Base-by-base conservation (phyloP, 2,888 invertebrate species). In the Pachymerium ferrugineum region DNA sequence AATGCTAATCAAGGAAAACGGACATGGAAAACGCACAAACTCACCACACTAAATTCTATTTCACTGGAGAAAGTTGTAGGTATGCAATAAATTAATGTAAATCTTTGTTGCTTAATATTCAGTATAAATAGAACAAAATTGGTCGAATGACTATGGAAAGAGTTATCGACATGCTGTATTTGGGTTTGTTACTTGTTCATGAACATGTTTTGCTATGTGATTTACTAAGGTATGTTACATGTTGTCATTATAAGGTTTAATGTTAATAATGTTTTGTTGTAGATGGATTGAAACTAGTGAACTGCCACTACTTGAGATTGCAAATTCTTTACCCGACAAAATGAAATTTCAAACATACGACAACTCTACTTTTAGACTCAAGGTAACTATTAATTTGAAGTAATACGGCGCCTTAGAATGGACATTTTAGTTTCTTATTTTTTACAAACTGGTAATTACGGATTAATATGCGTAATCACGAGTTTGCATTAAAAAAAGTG, bases 281-380 rank as follows among this genome's bases (percentile, higher is more conserved):
- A 70, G 70, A 16, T 70, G 70, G 70, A 31, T 70, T 28, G 19
- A 31, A 70, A 30, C 14, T 29, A 19, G 30, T 28, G 16, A 29
- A 6, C 19, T 70, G 5, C 70, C 70, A 29, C 10, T 70, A 12
- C 28, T 3, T 31, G 31, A 70, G 14, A 14, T 14, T 30, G 22
- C 70, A n/a, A 22, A 30, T 19, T 70, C 29, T 10, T n/a, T 70
- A 70, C 70, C 70, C 3, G 70, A 70, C 4, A 30, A 28, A 29
- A 70, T 70, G 70, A 70, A 70, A 70, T 70, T 70, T 70, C 70
- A 70, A 31, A 70, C 70, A 12, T 28, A 8, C 12, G 70, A 70
- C n/a, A 70, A 25, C 10, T 12, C n/a, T 31, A 70, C 70, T 14
- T 70, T 29, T 30, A 28, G 30, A 16, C 5, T 70, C 5, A 28